Percentiles rank a stretch among this genome's conserved stretches.
Conservation (phyloP, 1,140 invertebrate genomes). For the Holcopasites calliopsidis region DNA sequence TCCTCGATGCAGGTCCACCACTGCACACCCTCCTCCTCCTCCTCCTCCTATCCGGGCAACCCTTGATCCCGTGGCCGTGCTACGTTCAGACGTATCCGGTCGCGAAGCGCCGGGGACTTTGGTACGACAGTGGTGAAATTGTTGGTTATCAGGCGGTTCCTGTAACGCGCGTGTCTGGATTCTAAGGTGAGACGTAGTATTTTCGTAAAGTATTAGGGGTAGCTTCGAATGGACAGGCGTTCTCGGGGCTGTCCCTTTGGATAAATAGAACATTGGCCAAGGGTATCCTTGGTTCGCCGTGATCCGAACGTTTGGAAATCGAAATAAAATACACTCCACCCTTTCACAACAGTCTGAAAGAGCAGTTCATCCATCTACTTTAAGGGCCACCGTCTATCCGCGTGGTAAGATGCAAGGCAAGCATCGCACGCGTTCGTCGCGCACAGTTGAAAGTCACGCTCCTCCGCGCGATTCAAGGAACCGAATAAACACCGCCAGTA, state of each 20-base stretch:
- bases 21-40: background rate
- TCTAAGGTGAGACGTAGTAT: background rate
- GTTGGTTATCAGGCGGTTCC: background rate
- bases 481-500: slow-evolving; percentile 37
- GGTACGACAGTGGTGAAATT: background rate
- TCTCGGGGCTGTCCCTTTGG: background rate
- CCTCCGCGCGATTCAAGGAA: slow-evolving; percentile 27
- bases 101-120: slow-evolving; percentile 27
- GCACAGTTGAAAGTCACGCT: slow-evolving; percentile 19
- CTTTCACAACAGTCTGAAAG: too few relatives aligned
- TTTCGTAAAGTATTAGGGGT: background rate
- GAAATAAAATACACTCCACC: too few relatives aligned
- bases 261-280: too few relatives aligned
- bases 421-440: background rate
- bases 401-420: background rate
- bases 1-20: slow-evolving; percentile 40
- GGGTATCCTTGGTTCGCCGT: too few relatives aligned
- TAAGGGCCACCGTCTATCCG: too few relatives aligned
- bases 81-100: slow-evolving; percentile 39
- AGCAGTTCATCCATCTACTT: background rate
- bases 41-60: background rate
- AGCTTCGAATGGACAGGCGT: background rate
- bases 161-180: background rate
- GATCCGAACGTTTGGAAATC: too few relatives aligned
- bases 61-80: slow-evolving; percentile 24